These are phyloP conservation scores for Archaeoteleia sp. DNA, from an alignment of 2,888 invertebrate species.

Conservation along the genomic window DNA sequence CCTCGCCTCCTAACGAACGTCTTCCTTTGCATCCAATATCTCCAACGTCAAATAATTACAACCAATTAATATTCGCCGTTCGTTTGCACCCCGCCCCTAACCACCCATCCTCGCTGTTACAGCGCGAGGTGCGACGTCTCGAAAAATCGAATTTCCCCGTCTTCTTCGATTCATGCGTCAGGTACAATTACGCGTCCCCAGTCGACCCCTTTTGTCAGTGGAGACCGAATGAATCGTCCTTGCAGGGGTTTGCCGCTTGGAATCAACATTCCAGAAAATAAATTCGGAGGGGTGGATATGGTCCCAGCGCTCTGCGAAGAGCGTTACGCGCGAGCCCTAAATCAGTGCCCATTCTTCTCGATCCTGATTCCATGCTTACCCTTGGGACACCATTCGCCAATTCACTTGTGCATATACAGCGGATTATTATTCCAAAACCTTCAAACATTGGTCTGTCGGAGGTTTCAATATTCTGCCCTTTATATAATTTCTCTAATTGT, in stretches of 20 bases:
- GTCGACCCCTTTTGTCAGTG: constrained; percentile 30
- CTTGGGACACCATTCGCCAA: not conserved
- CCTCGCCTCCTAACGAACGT: constrained; percentile 5
- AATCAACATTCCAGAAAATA: constrained; percentile 61
- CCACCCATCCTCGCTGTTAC: too few relatives aligned
- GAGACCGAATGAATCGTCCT: constrained; percentile 30
- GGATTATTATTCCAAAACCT: constrained; percentile 21
- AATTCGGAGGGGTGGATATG: constrained; percentile 54
- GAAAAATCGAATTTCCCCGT: constrained; percentile 57
- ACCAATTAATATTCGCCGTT: constrained; percentile 70
- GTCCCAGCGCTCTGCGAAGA: constrained; percentile 22
- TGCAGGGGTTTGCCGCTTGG: constrained; percentile 43
- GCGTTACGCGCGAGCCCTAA: constrained; percentile 52
- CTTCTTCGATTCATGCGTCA: constrained; percentile 47
- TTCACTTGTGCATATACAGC: constrained; percentile 2
- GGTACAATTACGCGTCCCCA: constrained; percentile 58
- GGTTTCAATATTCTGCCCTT: too few relatives aligned
- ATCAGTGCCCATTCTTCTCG: constrained; percentile 55
- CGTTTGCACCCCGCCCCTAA: constrained; percentile 52
- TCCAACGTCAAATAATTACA: constrained; percentile 64
- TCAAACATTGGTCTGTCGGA: too few relatives aligned
- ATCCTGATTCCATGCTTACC: constrained; percentile 15
- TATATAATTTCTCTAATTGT: too few relatives aligned
- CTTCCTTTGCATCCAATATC: constrained; percentile 4
- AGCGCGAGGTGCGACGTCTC: constrained; percentile 54